phyloP scores from a whole-genome alignment of 2,113 vertebrate genomes.

The Columba janthina region DNA sequence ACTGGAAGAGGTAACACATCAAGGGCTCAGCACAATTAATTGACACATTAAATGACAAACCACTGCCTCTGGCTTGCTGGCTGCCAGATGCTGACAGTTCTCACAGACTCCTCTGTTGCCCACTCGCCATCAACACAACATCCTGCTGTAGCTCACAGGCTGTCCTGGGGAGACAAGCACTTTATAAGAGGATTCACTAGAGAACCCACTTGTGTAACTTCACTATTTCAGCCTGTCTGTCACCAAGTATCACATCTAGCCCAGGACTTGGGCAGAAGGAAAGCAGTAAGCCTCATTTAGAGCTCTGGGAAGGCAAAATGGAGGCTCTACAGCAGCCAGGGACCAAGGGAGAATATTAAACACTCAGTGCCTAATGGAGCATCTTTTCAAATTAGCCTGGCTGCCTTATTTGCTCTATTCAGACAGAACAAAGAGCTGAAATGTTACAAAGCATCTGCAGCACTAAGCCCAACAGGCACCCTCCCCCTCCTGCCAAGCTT shows the following conservation, averaged over 20 bases:
- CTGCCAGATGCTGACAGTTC: background rate
- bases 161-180: background rate
- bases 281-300: conserved; percentile 6
- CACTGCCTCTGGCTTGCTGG: background rate
- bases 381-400: conserved; percentile 59
- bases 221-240: background rate
- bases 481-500: background rate
- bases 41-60: background rate
- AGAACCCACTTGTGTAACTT: background rate
- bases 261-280: background rate
- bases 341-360: conserved; percentile 51
- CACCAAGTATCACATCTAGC: background rate
- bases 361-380: conserved; percentile 51
- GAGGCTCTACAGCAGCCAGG: background rate
- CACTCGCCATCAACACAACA: background rate
- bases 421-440: conserved; percentile 63
- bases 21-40: background rate
- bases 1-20: background rate
- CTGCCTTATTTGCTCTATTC: conserved; percentile 66
- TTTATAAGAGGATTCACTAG: background rate
- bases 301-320: conserved; percentile 35
- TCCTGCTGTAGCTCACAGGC: background rate
- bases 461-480: background rate
- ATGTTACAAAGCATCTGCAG: conserved; percentile 58
- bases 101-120: background rate